A percentile compares a stretch with the other conserved stretches of the same genome.
Evolutionary conservation across 2,888 invertebrate species (phyloP).

Genomic region (Shargacucullia verbasci): DNA sequence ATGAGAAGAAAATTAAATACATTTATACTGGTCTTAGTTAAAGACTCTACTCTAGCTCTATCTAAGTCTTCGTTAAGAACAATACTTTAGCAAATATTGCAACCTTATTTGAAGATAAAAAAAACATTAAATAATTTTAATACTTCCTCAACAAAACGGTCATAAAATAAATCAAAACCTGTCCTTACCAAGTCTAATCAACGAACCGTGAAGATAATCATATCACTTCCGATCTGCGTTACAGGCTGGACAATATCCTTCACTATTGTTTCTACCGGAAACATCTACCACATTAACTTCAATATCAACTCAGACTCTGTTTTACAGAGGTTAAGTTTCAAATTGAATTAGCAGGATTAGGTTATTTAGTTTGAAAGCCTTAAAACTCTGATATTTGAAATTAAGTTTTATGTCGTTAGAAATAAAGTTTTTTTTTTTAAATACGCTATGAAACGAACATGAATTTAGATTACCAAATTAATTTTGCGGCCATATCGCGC

Average conservation of each 20-base stretch:
- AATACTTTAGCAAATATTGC: too few relatives aligned
- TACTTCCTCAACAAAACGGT: slow-evolving; percentile 26
- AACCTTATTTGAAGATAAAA: too few relatives aligned
- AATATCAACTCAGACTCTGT: slow-evolving; percentile 40
- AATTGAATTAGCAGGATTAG: slow-evolving; percentile 25
- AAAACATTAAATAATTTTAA: slow-evolving; percentile 2
- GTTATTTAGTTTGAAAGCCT: slow-evolving; percentile 37
- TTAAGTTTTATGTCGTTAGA: not conserved
- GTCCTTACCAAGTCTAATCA: slow-evolving; percentile 47
- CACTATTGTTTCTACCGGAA: slow-evolving; percentile 63
- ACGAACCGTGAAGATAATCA: slow-evolving; percentile 60
- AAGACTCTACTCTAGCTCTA: too few relatives aligned
- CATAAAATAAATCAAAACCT: slow-evolving; percentile 40
- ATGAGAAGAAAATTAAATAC: too few relatives aligned
- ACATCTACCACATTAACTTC: slow-evolving; percentile 36
- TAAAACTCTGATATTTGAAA: slow-evolving; percentile 11
- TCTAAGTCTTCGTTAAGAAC: too few relatives aligned
- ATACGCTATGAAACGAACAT: slow-evolving; percentile 6
- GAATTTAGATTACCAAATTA: slow-evolving; percentile 52
- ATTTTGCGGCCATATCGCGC: slow-evolving; percentile 40
- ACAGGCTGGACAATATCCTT: slow-evolving; percentile 60
- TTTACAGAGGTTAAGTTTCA: slow-evolving; percentile 26
- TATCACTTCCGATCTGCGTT: slow-evolving; percentile 60
- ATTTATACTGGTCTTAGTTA: too few relatives aligned
- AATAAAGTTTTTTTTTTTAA: slow-evolving; percentile 1